Evolutionary conservation across 2,113 vertebrate species (phyloP).

Genomic region (Artemisiospiza belli): DNA sequence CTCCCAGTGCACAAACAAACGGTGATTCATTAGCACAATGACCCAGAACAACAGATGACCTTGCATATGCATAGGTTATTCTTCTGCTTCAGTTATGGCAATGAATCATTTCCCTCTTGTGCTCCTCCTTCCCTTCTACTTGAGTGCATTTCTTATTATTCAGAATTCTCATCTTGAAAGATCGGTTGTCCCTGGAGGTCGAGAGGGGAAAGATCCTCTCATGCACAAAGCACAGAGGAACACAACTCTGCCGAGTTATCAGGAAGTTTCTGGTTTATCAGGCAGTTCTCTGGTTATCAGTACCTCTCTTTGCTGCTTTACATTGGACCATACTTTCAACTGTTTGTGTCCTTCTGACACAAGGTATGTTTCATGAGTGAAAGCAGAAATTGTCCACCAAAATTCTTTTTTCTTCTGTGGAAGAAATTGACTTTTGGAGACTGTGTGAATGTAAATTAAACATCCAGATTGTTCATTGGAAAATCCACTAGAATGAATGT

Average conservation of each 20-base stretch:
- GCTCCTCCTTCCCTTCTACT: constrained; percentile 26
- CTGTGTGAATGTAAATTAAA: background rate
- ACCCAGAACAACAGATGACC: constrained; percentile 62
- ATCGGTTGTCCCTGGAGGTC: background rate
- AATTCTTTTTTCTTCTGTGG: background rate
- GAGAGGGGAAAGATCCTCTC: background rate
- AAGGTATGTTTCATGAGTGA: background rate
- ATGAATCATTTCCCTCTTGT: constrained; percentile 58
- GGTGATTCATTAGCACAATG: constrained; percentile 69
- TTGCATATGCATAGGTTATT: constrained; percentile 64
- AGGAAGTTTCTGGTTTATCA: background rate
- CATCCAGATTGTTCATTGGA: background rate
- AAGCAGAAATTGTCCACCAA: background rate
- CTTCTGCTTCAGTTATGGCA: constrained; percentile 13
- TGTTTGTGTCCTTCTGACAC: background rate
- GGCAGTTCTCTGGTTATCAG: background rate
- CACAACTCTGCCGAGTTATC: background rate
- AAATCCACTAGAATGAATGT: background rate
- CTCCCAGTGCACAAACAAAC: constrained; percentile 51
- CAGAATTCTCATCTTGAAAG: constrained; percentile 15
- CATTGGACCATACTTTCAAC: background rate
- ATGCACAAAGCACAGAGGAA: background rate
- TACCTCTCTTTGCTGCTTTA: background rate
- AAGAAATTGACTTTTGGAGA: background rate
- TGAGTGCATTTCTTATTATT: background rate